A percentile compares a stretch with the other conserved stretches of the same genome.
Evolutionary conservation across 2,113 vertebrate genomes (phyloP).

Genomic region (Trichomycterus rosablanca): DNA sequence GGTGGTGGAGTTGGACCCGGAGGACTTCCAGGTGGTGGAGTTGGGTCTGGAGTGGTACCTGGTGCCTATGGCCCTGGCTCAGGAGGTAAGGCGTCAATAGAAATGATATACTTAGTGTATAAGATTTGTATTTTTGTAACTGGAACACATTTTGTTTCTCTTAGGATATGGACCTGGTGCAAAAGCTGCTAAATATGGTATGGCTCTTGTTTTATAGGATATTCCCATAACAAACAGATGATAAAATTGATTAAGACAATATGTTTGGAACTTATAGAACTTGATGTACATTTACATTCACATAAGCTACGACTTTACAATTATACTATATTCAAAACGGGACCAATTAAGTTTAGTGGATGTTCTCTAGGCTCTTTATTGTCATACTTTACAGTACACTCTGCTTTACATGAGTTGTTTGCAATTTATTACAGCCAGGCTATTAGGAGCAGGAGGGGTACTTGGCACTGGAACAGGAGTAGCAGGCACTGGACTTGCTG

Average conservation of each 20-base stretch:
- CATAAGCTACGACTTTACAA: too few relatives aligned
- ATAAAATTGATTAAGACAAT: too few relatives aligned
- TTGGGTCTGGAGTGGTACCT: conserved; percentile 45
- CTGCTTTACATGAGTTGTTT: too few relatives aligned
- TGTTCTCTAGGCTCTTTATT: too few relatives aligned
- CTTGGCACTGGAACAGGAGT: conserved; percentile 51
- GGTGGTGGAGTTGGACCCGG: conserved; percentile 46
- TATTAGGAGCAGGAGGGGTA: conserved; percentile 38
- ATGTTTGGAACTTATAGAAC: too few relatives aligned
- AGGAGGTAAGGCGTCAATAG: neutral
- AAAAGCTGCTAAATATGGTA: conserved; percentile 68
- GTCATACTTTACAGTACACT: too few relatives aligned
- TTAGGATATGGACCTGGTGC: conserved; percentile 58
- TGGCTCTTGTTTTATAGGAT: neutral
- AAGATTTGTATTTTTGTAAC: neutral
- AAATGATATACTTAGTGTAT: too few relatives aligned
- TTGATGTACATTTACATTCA: too few relatives aligned
- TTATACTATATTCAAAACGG: too few relatives aligned
- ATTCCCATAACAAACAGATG: neutral
- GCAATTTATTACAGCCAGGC: too few relatives aligned
- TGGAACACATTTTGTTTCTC: neutral
- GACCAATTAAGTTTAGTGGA: too few relatives aligned
- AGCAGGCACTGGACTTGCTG: conserved; percentile 40
- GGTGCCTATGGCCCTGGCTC: conserved; percentile 47
- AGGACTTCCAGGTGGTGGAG: conserved; percentile 35